A percentile compares a stretch with the other conserved stretches of the same genome.
phyloP scores from a whole-genome alignment of 1,140 invertebrate species.

The Heliconius melpomene region DNA sequence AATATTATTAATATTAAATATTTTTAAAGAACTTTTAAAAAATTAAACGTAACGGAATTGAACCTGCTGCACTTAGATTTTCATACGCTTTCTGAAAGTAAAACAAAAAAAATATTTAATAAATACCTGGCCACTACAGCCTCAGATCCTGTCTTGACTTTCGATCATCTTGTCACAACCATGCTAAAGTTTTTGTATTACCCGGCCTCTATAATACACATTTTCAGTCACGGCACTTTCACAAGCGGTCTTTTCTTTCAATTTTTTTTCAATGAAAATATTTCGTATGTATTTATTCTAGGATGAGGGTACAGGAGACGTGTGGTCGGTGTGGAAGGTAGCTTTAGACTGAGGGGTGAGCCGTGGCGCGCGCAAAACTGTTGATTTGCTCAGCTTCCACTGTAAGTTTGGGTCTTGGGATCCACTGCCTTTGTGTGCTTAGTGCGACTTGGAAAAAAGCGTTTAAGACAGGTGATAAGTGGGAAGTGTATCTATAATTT shows the following conservation, averaged over 20 bases:
- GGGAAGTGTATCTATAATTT: neutral
- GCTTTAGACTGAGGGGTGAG: slow-evolving; percentile 51
- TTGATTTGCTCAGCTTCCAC: slow-evolving; percentile 51
- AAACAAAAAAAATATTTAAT: neutral
- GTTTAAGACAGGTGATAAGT: neutral
- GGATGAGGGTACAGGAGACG: slow-evolving; percentile 26
- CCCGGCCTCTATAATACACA: slow-evolving; percentile 1
- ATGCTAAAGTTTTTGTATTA: slow-evolving; percentile 2
- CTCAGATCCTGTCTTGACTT: neutral
- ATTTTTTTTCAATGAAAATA: neutral
- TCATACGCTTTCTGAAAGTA: too few relatives aligned
- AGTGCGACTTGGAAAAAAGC: neutral
- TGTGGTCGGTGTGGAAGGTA: slow-evolving; percentile 30
- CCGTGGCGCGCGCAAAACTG: slow-evolving; percentile 59
- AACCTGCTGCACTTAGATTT: too few relatives aligned
- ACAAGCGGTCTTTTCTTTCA: neutral
- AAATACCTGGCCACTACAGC: slow-evolving; percentile 8
- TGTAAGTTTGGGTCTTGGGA: slow-evolving; percentile 50
- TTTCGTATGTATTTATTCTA: neutral
- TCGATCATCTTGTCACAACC: slow-evolving; percentile 1
- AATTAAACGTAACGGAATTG: too few relatives aligned
- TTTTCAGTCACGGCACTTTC: slow-evolving; percentile 1
- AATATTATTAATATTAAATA: too few relatives aligned
- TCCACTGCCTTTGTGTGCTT: slow-evolving; percentile 32
- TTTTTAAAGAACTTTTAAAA: too few relatives aligned